phyloP scores from a whole-genome alignment of 2,888 invertebrate genomes.

The Temnothorax unifasciatus region DNA sequence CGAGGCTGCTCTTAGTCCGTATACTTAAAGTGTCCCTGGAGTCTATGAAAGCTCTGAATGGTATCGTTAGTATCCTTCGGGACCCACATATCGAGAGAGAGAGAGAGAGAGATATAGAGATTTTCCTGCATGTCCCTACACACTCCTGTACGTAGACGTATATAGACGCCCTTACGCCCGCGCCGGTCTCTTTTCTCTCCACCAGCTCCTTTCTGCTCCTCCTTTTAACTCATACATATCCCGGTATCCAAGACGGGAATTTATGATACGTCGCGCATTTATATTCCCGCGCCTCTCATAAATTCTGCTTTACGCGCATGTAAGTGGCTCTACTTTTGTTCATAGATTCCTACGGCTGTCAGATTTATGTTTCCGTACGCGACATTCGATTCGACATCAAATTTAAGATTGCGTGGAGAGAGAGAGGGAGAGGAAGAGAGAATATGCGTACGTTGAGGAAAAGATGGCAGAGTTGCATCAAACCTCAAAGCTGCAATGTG shows the following conservation, averaged over 20 bases:
- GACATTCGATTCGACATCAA: slow-evolving; percentile 64
- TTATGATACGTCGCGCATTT: slow-evolving; percentile 81
- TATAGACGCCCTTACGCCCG: not conserved
- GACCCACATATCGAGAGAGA: slow-evolving; percentile 55
- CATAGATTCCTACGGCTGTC: slow-evolving; percentile 82
- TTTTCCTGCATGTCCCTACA: slow-evolving; percentile 54
- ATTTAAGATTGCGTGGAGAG: slow-evolving; percentile 6
- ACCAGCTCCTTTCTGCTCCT: not conserved
- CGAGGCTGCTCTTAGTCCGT: slow-evolving; percentile 7
- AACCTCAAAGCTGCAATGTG: not conserved
- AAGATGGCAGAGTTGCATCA: not conserved
- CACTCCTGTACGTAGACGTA: slow-evolving; percentile 8
- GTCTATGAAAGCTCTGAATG: slow-evolving; percentile 76
- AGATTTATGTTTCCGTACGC: slow-evolving; percentile 78
- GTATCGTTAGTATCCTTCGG: slow-evolving; percentile 79
- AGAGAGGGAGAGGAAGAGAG: not conserved
- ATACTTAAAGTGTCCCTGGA: slow-evolving; percentile 60
- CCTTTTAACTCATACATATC: slow-evolving; percentile 41
- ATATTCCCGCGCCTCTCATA: slow-evolving; percentile 80
- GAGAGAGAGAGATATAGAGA: not conserved
- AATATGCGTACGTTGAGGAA: not conserved
- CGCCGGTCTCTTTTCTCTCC: slow-evolving; percentile 27
- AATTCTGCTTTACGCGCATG: slow-evolving; percentile 81
- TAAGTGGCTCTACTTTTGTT: slow-evolving; percentile 84
- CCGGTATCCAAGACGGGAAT: slow-evolving; percentile 69